phyloP scores from a whole-genome alignment of 2,113 vertebrate genomes.

The Pelecanoides urinatrix region DNA sequence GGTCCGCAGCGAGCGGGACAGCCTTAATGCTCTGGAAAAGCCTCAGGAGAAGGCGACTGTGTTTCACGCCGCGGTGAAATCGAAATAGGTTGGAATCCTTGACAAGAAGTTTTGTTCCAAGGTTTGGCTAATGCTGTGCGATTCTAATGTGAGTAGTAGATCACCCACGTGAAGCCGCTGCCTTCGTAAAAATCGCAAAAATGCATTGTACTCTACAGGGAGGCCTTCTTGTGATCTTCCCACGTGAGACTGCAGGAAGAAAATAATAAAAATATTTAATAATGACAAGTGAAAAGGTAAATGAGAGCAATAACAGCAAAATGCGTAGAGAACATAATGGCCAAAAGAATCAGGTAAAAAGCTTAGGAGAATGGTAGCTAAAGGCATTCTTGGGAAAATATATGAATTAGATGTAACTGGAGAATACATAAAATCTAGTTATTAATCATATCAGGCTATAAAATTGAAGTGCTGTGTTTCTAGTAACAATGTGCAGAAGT shows the following conservation, averaged over 20 bases:
- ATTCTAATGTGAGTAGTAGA: rapidly evolving
- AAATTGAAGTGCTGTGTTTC: background rate
- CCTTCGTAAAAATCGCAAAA: background rate
- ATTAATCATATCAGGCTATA: background rate
- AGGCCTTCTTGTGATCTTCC: background rate
- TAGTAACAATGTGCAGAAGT: background rate
- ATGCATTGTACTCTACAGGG: rapidly evolving
- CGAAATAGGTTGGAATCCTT: background rate
- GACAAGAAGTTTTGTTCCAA: too few relatives aligned
- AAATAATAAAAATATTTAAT: background rate
- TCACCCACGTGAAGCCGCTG: too few relatives aligned
- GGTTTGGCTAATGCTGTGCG: background rate
- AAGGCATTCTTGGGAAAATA: background rate
- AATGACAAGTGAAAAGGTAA: background rate
- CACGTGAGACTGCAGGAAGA: background rate
- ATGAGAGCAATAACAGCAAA: background rate
- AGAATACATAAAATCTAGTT: background rate
- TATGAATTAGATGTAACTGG: background rate
- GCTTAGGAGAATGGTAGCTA: background rate
- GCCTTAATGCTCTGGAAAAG: too few relatives aligned
- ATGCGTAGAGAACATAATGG: background rate
- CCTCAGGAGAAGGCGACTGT: rapidly evolving
- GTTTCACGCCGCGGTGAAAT: rapidly evolving
- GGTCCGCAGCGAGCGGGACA: rapidly evolving
- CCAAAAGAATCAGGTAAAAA: background rate